Base-by-base conservation (phyloP, 2,888 invertebrate species). In the Acrocyrtus sp. region DNA sequence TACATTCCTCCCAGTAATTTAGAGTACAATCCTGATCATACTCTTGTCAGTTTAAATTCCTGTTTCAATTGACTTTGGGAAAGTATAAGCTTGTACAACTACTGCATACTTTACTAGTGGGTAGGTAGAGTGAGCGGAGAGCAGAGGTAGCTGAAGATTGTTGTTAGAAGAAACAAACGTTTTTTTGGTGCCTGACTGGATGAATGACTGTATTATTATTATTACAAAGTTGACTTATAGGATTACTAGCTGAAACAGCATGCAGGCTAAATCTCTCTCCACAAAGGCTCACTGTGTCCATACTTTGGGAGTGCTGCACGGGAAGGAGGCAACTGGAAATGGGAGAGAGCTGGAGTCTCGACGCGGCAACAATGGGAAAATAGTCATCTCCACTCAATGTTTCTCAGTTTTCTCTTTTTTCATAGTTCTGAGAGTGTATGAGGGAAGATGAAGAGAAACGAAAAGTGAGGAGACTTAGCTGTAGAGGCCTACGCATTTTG, bases 221-320 rank as follows among this genome's bases (percentile, higher is more conserved):
- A 68, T 68, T 68, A 61, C 54, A 24, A 54, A 68, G 68, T 68
- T 68, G 68, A 68, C 68, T 68, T 60, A 60, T 68, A 61, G 68
- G 68, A 68, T 68, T 68, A 68, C 54, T 61, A 26, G 54, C 54
- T 61, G 24, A 68, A 68, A 68, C 68, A 68, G 67, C 67, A 60
- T 68, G 67, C 29, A 61, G 48, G 61, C 54, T 68, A 54, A 54
- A 54, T 60, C 61, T 27, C 54, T 61, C 68, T 48, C 15, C 21
- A 3, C 43, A 4, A n/a, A n/a, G n/a, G n/a, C n/a, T 57, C 39
- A 5, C 26, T 21, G 21, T 58, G 17, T n/a, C n/a, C n/a, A 21
- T 17, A 50, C 22, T 50, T 27, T 17, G 34, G 21, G 5, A 41
- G n/a, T 63, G 4, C 47, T 53, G 3, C 34, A 50, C 54, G 21